Percentiles rank a stretch among this genome's conserved stretches.
Conservation (phyloP, 2,797 vertebrate species). For the Tokudaia tokunoshimensis region DNA sequence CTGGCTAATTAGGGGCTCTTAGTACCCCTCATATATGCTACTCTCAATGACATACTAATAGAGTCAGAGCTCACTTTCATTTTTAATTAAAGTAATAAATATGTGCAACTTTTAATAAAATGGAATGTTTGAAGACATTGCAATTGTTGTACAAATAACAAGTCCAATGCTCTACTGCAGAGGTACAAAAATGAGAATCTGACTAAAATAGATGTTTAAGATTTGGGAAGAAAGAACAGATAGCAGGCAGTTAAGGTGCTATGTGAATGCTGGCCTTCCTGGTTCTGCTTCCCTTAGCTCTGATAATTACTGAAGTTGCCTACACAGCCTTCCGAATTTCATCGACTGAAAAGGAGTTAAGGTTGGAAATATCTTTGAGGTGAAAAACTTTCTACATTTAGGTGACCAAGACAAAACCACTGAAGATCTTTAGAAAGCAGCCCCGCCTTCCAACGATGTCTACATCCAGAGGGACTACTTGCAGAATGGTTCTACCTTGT, state of each 20-base stretch:
- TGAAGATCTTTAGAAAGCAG: not conserved
- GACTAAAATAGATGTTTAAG: not conserved
- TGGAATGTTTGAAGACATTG: slow-evolving; percentile 70
- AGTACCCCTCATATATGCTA: slow-evolving; percentile 64
- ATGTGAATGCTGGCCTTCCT: slow-evolving; percentile 14
- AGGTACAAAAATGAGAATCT: slow-evolving; percentile 8
- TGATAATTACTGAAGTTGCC: not conserved
- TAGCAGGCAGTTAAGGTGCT: not conserved
- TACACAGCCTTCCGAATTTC: not conserved
- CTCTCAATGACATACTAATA: slow-evolving; percentile 72
- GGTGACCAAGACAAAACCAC: not conserved
- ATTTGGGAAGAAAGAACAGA: not conserved
- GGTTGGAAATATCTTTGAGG: not conserved
- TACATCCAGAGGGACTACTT: not conserved
- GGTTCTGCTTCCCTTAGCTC: not conserved
- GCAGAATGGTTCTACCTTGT: not conserved
- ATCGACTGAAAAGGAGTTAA: not conserved
- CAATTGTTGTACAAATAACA: slow-evolving; percentile 70
- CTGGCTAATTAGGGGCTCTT: slow-evolving; percentile 81
- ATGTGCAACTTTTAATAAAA: slow-evolving; percentile 71
- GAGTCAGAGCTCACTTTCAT: slow-evolving; percentile 70
- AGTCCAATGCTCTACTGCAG: not conserved
- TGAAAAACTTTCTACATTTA: slow-evolving; percentile 35
- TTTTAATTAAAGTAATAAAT: slow-evolving; percentile 79
- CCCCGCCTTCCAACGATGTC: not conserved